phyloP scores from a whole-genome alignment of 2,888 invertebrate species.

The Phalangium opilio region DNA sequence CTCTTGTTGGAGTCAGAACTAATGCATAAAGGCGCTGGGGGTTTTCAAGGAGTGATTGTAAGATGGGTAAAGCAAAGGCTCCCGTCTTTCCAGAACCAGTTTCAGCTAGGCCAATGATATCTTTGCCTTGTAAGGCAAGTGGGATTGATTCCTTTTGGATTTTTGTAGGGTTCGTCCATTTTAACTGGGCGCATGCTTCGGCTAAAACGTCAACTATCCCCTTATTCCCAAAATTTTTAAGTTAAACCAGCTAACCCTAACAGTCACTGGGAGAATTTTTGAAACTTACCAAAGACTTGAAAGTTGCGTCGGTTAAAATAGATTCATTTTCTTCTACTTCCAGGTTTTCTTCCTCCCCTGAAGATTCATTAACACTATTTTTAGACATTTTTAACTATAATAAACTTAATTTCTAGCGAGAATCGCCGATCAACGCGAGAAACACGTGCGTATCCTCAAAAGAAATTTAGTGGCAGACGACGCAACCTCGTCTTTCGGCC shows the following conservation, averaged over 20 bases:
- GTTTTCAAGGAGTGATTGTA: slow-evolving; percentile 73
- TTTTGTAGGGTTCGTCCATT: slow-evolving; percentile 88
- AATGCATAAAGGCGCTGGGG: slow-evolving; percentile 89
- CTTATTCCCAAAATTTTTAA: slow-evolving; percentile 35
- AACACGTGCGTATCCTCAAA: no score
- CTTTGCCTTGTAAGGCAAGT: slow-evolving; percentile 67
- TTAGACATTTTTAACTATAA: no score
- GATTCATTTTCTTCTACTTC: no score
- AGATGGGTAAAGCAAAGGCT: slow-evolving; percentile 89
- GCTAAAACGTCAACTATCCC: slow-evolving; percentile 79
- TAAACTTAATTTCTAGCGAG: no score
- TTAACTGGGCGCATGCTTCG: slow-evolving; percentile 75
- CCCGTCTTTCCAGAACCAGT: slow-evolving; percentile 94
- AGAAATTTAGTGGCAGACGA: no score
- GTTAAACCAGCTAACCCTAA: neutral
- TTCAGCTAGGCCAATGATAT: slow-evolving; percentile 59
- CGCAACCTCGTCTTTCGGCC: no score
- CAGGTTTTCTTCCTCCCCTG: no score
- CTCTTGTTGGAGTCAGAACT: slow-evolving; percentile 88
- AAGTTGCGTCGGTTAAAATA: no score
- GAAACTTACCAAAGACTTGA: no score
- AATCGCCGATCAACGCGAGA: no score
- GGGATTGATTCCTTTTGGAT: slow-evolving; percentile 92
- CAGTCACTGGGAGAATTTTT: no score
- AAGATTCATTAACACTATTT: no score